Base-by-base conservation (phyloP, 1,140 invertebrate genomes). In the Stegodyphus dumicola region DNA sequence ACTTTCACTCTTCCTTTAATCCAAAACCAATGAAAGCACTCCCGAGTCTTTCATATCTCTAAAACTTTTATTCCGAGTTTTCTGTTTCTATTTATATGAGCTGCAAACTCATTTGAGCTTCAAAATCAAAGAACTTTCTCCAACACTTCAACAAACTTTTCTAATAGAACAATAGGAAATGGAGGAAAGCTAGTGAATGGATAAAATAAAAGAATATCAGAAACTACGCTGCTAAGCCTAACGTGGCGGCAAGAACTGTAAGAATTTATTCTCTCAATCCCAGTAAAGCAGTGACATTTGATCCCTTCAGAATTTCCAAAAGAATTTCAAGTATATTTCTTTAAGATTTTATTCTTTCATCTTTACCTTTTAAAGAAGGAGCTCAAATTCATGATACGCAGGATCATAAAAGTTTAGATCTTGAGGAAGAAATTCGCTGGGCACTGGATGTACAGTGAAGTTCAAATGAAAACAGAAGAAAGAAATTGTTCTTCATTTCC, bases 381-480 rank as follows among this genome's bases (percentile, higher is more conserved):
- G 77, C 52, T 69, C 65, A 53, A 78, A 78, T 78, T 78, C 77
- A 78, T 78, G 77, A 78, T 69, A 78, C 65, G 77, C 60, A 3
- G 77, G 77, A 78, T 69, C 51, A 53, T 78, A 78, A 78, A 78
- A 78, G 64, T 78, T 69, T 52, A 53, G 77, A 69, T 78, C 64
- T 48, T 54, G 49, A 78, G 54, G 69, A 51, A 69, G 69, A 13
- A 53, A 53, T 51, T 48, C 15, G 15, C 13, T 52, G 17, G 51
- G 10, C 13, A n/a, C n/a, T n/a, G 33, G 11, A 65, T 33, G 75
- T 7, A 7, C 13, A n/a, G 9, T 13, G 10, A 64, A 49, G 48
- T 17, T 67, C 17, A 69, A 69, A 69, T 69, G 51, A 78, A 69
- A 69, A 69, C 64, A 69, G 49, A 65, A 65, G 13, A 33, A 67